phyloP scores from a whole-genome alignment of 2,113 vertebrate species.

The Thomomys bottae region DNA sequence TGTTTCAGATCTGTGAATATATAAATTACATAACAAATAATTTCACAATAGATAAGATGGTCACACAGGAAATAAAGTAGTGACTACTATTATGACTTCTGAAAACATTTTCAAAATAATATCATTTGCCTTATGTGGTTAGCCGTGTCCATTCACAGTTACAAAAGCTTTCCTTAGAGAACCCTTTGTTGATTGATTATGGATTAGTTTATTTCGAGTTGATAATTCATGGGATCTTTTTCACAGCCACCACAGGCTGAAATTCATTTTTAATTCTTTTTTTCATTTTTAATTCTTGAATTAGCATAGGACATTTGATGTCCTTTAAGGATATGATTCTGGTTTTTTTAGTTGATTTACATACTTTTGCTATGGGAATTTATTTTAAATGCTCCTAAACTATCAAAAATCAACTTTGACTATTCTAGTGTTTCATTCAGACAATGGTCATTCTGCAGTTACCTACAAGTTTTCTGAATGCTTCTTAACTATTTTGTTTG shows the following conservation, averaged over 20 bases:
- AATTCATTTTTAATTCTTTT: conserved; percentile 50
- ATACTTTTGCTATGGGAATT: conserved; percentile 33
- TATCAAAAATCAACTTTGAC: conserved; percentile 31
- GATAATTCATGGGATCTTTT: conserved; percentile 57
- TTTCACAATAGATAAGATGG: not conserved
- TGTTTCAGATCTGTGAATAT: not conserved
- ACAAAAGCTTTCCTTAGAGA: not conserved
- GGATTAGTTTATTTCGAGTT: conserved; percentile 21
- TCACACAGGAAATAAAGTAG: not conserved
- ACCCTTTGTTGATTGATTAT: conserved; percentile 1
- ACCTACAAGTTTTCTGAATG: conserved; percentile 19
- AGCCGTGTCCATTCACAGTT: not conserved
- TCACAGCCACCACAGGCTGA: not conserved
- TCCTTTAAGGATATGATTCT: not conserved
- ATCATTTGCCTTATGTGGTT: not conserved
- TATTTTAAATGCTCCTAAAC: conserved; percentile 46
- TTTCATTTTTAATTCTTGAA: conserved; percentile 44
- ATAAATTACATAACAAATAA: not conserved
- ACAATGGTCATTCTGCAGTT: conserved; percentile 20
- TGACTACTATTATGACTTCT: not conserved
- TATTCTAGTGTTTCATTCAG: conserved; percentile 35
- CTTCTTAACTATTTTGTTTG: conserved; percentile 44
- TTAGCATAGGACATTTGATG: not conserved
- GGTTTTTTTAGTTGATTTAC: conserved; percentile 10
- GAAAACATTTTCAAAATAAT: conserved; percentile 44